Percentiles rank a stretch among this genome's conserved stretches.
Evolutionary conservation across 2,797 vertebrate species (phyloP).

Genomic region (Psittacula derbiana): DNA sequence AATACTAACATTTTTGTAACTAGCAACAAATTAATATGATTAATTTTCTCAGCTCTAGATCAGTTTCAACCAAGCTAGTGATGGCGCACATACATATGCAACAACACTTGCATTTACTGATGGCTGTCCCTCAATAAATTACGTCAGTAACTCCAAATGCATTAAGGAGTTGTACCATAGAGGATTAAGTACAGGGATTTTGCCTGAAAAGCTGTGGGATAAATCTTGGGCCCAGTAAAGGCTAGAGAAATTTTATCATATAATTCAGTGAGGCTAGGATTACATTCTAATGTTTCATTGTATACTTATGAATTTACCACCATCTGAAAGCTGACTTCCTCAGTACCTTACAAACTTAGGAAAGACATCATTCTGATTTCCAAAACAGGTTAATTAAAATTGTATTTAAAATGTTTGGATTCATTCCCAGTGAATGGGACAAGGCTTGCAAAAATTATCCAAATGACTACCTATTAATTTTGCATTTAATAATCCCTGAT

Average conservation of each 20-base stretch:
- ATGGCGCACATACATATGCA: conserved; percentile 18
- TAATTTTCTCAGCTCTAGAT: conserved; percentile 27
- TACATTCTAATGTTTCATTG: not conserved
- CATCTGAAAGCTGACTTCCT: not conserved
- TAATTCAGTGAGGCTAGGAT: not conserved
- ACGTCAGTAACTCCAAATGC: not conserved
- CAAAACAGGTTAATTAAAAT: not conserved
- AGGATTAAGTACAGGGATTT: not conserved
- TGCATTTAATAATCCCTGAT: not conserved
- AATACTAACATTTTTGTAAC: conserved; percentile 55
- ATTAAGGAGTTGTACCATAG: not conserved
- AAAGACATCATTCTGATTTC: not conserved
- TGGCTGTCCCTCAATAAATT: conserved; percentile 60
- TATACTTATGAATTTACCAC: not conserved
- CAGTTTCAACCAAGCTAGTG: conserved; percentile 52
- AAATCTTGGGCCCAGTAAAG: not conserved
- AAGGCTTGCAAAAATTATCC: conserved; percentile 14
- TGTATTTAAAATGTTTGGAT: not conserved
- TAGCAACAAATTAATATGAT: conserved; percentile 34
- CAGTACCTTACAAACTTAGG: not conserved
- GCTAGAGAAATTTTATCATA: not conserved
- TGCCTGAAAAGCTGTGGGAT: not conserved
- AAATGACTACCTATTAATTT: conserved; percentile 32
- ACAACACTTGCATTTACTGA: conserved; percentile 59
- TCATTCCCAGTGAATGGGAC: conserved; percentile 17